These are phyloP conservation scores for Pollenia angustigena DNA, from an alignment of 2,888 invertebrate genomes.

Conservation along the genomic window DNA sequence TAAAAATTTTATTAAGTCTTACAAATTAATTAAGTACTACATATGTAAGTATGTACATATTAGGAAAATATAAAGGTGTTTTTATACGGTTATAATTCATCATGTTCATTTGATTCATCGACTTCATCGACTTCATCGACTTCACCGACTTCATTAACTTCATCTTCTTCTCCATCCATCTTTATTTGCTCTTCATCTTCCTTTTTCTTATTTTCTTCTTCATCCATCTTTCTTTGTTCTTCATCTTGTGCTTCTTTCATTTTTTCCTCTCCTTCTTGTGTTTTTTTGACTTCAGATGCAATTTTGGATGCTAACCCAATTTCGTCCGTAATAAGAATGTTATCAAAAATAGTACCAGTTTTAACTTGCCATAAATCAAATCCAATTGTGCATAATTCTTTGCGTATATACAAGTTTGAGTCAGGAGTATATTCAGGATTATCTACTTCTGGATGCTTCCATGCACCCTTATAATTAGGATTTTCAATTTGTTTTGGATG, in stretches of 20 bases:
- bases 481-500: constrained; percentile 99
- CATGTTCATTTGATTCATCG: constrained; percentile 78
- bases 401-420: constrained; percentile 92
- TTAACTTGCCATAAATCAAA: constrained; percentile 99
- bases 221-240: constrained; percentile 88
- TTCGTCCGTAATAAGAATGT: constrained; percentile 96
- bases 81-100: no score
- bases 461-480: constrained; percentile 97
- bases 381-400: constrained; percentile 96
- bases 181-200: constrained; percentile 78
- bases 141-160: constrained; percentile 83
- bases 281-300: constrained; percentile 88
- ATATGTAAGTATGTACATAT: no score
- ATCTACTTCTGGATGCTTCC: constrained; percentile 99
- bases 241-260: constrained; percentile 96
- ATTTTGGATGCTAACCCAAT: constrained; percentile 88
- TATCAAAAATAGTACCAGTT: constrained; percentile 99
- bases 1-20: no score
- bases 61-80: no score
- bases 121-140: constrained; percentile 85
- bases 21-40: no score
- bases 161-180: constrained; percentile 86
- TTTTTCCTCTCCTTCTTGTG: constrained; percentile 95
- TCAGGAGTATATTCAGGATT: constrained; percentile 98
- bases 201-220: constrained; percentile 87